Evolutionary conservation across 2,797 vertebrate species (phyloP).

Genomic region (Zonotrichia albicollis): DNA sequence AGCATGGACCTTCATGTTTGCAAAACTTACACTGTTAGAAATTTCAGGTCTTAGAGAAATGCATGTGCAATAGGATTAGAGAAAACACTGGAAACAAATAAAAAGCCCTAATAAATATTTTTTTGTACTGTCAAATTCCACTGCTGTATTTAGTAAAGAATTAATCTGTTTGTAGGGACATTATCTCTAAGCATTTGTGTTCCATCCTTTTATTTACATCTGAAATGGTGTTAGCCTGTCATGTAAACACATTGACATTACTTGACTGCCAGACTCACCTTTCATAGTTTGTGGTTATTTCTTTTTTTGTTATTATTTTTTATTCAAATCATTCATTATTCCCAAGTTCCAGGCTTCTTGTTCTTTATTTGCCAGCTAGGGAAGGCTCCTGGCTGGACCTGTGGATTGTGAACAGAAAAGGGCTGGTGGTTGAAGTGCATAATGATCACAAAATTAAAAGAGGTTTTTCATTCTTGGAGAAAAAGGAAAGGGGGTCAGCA

Average conservation of each 20-base stretch:
- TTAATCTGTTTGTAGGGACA: conserved; percentile 2
- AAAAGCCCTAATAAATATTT: neutral
- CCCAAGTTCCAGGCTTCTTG: neutral
- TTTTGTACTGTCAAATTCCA: neutral
- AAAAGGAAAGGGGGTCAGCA: neutral
- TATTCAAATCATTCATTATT: neutral
- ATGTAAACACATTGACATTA: neutral
- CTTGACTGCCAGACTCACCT: conserved; percentile 8
- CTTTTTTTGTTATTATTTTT: conserved; percentile 37
- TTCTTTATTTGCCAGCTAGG: neutral
- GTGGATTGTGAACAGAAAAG: neutral
- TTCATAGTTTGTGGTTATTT: conserved; percentile 1
- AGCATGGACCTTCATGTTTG: neutral
- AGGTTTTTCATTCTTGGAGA: neutral
- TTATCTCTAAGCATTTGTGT: neutral
- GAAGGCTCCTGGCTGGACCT: neutral
- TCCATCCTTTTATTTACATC: neutral
- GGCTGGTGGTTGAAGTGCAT: accelerated
- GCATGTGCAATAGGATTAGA: neutral
- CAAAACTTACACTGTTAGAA: neutral
- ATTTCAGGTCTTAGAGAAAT: conserved; percentile 3
- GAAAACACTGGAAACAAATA: neutral
- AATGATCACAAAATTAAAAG: neutral
- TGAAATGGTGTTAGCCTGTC: neutral
- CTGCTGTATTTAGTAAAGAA: neutral